These are phyloP conservation scores for Onychomys leucogaster DNA, from an alignment of 2,797 vertebrate genomes.

Conservation along the genomic window DNA sequence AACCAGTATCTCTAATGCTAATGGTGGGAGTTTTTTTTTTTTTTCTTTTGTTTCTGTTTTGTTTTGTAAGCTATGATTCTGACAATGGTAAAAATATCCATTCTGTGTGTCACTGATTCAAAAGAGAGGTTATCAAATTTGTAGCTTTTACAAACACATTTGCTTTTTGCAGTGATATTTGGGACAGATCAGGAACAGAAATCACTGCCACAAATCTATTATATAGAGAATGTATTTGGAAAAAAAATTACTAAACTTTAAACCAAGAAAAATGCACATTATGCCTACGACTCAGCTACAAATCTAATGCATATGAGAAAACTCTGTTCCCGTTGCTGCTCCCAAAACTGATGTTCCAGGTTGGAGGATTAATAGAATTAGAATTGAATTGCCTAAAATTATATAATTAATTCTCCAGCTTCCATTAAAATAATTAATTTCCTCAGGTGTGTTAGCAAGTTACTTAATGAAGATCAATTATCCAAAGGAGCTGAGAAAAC, in stretches of 20 bases:
- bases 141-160: slow-evolving; percentile 54
- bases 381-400: slow-evolving; percentile 37
- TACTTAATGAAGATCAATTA: slow-evolving; percentile 57
- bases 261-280: slow-evolving; percentile 17
- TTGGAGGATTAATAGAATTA: slow-evolving; percentile 29
- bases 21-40: background rate
- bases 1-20: background rate
- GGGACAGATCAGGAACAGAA: slow-evolving; percentile 42
- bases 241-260: slow-evolving; percentile 28
- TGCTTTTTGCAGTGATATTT: background rate
- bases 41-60: background rate
- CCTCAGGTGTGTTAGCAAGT: slow-evolving; percentile 16
- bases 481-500: slow-evolving; percentile 25
- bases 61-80: slow-evolving; percentile 34
- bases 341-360: background rate
- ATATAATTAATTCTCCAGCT: slow-evolving; percentile 46
- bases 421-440: slow-evolving; percentile 63
- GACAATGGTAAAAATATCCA: slow-evolving; percentile 19
- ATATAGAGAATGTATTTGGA: slow-evolving; percentile 36
- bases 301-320: background rate
- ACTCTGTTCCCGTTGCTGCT: slow-evolving; percentile 21
- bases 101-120: slow-evolving; percentile 51
- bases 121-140: slow-evolving; percentile 53
- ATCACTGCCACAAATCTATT: slow-evolving; percentile 9
- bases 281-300: background rate